A percentile compares a stretch with the other conserved stretches of the same genome.
phyloP scores from a whole-genome alignment of 2,113 vertebrate genomes.

The Lasiurus cinereus region DNA sequence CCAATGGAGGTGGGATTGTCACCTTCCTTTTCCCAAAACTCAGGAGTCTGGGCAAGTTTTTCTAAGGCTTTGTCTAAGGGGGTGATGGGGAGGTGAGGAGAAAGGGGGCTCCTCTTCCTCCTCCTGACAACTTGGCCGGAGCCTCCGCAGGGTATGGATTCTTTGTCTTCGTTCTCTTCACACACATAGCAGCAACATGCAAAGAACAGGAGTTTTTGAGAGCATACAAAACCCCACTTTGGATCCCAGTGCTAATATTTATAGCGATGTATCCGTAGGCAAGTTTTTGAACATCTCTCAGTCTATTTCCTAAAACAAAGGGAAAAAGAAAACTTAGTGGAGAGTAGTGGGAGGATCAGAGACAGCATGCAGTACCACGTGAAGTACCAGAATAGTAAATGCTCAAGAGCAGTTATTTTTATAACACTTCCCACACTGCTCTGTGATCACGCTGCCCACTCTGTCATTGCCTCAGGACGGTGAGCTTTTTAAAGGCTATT shows the following conservation, averaged over 20 bases:
- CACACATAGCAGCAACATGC: background rate
- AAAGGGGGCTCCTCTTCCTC: background rate
- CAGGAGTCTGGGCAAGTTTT: background rate
- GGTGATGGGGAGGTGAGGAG: fast-evolving
- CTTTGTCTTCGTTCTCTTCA: background rate
- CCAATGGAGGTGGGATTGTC: background rate
- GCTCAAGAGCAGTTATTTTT: background rate
- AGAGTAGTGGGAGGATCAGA: background rate
- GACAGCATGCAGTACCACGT: background rate
- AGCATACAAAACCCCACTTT: background rate
- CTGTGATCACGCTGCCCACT: background rate
- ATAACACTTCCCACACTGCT: background rate
- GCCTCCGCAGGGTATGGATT: background rate
- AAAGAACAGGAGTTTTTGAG: background rate
- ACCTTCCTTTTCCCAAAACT: background rate
- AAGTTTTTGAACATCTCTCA: background rate
- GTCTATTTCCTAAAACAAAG: conserved; percentile 25
- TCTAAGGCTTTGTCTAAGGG: background rate
- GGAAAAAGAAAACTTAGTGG: background rate
- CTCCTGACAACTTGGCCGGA: background rate
- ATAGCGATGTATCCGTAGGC: background rate
- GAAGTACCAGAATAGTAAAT: background rate
- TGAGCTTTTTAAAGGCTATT: background rate
- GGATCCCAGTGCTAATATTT: background rate
- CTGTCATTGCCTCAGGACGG: background rate